Base-by-base conservation (phyloP, 1,140 invertebrate species). In the Camponotus vicinus region DNA sequence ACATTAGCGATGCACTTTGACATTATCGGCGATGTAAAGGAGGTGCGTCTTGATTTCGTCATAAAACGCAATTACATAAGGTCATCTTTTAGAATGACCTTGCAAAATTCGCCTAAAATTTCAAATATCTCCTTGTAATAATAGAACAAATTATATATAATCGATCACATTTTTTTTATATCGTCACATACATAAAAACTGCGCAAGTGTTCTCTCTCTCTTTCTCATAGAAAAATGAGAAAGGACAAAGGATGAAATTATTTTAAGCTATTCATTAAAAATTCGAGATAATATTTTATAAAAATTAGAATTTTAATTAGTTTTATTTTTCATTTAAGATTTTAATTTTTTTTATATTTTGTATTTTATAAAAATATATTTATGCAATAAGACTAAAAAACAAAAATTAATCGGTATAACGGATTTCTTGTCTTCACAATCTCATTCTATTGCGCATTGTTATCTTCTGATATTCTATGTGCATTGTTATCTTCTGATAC, bases 1-100 rank as follows among this genome's bases (percentile, higher is more conserved):
- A 9, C 27, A 71, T 71, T 34, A 71, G n/a, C 45, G 69, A 55
- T 71, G 49, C 49, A 71, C 69, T 71, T 55, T 55, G 49, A 71
- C 49, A 71, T 71, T 71, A 71, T 71, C 21, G 27, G 13, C 27
- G 3, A 49, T 49, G 67, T 7, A 49, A 13, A 34, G n/a, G n/a
- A 32, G 69, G 9, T 55, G 15, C 15, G 49, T 18, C 15, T 49
- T 49, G 7, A 27, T 9, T 9, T n/a, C 66, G n/a, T 67, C 37
- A 15, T 52, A 52, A 59, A 59, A 13, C 13, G 5, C 21, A 55
- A 15, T 55, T 55, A 71, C 8, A 9, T 71, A 55, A n/a, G n/a
- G n/a, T n/a, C n/a, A 55, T 32, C 2, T 34, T 55, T 55, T 21
- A 55, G 8, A 11, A 37, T n/a, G 27, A 18, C 18, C 8, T 67